Conservation (phyloP, 2,888 invertebrate species). For the Capitulum mitella region DNA sequence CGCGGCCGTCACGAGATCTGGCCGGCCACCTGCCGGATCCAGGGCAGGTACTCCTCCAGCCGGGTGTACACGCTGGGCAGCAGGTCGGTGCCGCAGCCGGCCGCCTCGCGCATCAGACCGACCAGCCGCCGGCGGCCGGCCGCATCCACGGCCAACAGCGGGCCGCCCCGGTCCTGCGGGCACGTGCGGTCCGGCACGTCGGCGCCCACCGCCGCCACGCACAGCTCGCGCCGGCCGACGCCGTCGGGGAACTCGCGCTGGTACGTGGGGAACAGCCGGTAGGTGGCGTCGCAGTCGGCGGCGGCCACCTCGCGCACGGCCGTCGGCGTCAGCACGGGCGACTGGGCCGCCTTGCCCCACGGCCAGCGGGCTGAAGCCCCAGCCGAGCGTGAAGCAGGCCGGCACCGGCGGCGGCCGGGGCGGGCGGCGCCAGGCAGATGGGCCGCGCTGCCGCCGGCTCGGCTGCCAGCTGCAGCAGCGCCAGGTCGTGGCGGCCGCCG, state of each 20-base stretch:
- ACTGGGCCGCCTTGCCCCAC: background rate
- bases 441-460: background rate
- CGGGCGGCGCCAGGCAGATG: background rate
- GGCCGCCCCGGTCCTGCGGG: background rate
- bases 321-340: background rate
- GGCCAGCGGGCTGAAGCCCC: background rate
- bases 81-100: background rate
- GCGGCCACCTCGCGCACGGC: background rate
- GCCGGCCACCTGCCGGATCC: background rate
- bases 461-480: background rate
- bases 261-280: background rate
- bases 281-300: conserved; percentile 13
- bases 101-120: background rate
- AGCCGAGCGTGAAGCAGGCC: background rate
- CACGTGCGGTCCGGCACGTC: background rate
- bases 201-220: background rate
- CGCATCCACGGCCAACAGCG: background rate
- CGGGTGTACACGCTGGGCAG: background rate
- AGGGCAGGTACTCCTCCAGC: background rate
- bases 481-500: conserved; percentile 6
- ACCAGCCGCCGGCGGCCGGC: background rate
- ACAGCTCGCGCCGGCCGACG: background rate
- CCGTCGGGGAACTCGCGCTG: background rate
- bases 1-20: too few species aligned
- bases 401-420: background rate